A percentile compares a stretch with the other conserved stretches of the same genome.
These are phyloP conservation scores for Oikopleura vanhoeffeni DNA, from an alignment of 23 tunicate species.

Conservation along the genomic window DNA sequence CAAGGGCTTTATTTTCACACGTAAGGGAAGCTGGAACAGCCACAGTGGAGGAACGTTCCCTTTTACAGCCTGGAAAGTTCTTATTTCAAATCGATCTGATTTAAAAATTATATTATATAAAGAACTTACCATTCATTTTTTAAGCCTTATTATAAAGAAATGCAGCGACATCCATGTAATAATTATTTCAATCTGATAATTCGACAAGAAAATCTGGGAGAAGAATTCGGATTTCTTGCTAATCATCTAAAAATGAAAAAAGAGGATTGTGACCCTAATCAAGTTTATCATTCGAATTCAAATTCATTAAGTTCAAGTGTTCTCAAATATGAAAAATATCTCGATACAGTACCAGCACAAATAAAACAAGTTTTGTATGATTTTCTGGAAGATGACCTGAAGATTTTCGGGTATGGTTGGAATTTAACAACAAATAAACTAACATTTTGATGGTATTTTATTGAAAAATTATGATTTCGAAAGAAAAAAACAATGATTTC, in stretches of 20 bases:
- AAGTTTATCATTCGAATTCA: neutral
- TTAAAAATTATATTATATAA: too few species aligned
- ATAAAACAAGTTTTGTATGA: neutral
- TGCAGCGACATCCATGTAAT: neutral
- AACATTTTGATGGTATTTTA: too few species aligned
- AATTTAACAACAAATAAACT: neutral
- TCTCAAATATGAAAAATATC: too few species aligned
- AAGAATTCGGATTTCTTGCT: neutral
- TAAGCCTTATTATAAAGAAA: neutral
- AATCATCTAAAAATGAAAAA: neutral
- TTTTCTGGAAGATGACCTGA: neutral
- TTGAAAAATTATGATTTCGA: too few species aligned
- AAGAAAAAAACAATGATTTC: too few species aligned
- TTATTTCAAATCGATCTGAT: too few species aligned
- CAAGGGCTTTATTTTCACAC: too few species aligned
- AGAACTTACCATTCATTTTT: too few species aligned
- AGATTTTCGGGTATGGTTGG: neutral
- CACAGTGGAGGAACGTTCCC: too few species aligned
- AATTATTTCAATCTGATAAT: neutral
- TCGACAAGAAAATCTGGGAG: neutral
- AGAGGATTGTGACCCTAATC: neutral
- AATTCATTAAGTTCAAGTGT: too few species aligned
- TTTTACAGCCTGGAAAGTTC: too few species aligned
- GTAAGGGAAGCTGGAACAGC: too few species aligned
- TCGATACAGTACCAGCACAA: neutral